A percentile compares a stretch with the other conserved stretches of the same genome.
phyloP scores from a whole-genome alignment of 2,888 invertebrate genomes.

The Leptopterna dolabrata region DNA sequence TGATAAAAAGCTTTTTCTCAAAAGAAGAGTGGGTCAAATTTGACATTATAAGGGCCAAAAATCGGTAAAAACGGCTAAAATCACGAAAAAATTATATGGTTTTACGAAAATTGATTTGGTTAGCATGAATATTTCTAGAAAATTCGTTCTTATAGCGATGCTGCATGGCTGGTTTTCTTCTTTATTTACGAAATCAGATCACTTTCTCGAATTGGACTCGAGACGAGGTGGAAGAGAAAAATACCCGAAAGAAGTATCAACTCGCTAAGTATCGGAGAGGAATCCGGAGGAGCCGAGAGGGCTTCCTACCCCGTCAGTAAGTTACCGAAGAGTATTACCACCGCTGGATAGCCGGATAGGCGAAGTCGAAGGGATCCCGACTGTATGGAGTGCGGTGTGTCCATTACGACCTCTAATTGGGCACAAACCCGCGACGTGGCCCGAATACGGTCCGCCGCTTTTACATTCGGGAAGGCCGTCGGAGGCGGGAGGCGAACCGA shows the following conservation, averaged over 20 bases:
- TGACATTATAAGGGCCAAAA: too few species aligned
- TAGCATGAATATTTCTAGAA: too few species aligned
- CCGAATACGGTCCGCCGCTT: conserved; percentile 25
- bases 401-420: conserved; percentile 51
- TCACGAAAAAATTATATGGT: too few species aligned
- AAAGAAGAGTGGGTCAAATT: too few species aligned
- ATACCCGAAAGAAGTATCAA: not conserved
- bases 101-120: too few species aligned
- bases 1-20: too few species aligned
- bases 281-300: not conserved
- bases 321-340: not conserved
- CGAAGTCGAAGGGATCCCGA: not conserved
- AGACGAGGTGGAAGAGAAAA: not conserved
- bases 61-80: too few species aligned
- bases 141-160: too few species aligned
- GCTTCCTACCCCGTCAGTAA: not conserved
- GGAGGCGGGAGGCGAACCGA: not conserved
- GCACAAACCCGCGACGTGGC: conserved; percentile 48
- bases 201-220: not conserved
- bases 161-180: not conserved
- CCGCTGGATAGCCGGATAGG: not conserved
- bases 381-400: conserved; percentile 38
- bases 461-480: not conserved
- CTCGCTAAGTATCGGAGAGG: not conserved
- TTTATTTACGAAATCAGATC: not conserved